Evolutionary conservation across 2,797 vertebrate species (phyloP).

Genomic region (Novumbra hubbsi): DNA sequence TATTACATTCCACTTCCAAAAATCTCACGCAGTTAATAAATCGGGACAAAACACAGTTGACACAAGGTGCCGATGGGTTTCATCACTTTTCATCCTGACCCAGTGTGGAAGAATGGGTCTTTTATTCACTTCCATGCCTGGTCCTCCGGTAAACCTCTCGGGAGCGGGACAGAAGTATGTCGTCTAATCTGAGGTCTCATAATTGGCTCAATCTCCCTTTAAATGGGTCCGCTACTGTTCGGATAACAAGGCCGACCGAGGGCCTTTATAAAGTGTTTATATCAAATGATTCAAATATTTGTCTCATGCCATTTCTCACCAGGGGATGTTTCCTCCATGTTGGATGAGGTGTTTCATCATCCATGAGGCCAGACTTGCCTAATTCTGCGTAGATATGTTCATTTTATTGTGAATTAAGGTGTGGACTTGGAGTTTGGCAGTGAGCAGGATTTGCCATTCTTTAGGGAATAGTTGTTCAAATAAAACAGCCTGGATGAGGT

Average conservation of each 20-base stretch:
- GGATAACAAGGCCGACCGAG: constrained; percentile 10
- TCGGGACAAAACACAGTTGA: not conserved
- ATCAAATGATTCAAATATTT: not conserved
- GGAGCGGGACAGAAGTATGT: constrained; percentile 18
- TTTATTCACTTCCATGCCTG: constrained; percentile 12
- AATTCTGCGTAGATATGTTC: not conserved
- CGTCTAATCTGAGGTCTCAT: constrained; percentile 36
- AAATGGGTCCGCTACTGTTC: constrained; percentile 19
- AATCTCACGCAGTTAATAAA: not conserved
- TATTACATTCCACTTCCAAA: not conserved
- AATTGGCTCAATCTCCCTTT: constrained; percentile 24
- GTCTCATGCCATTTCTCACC: too few species aligned
- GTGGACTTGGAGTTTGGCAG: too few species aligned
- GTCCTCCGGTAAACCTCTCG: constrained; percentile 24
- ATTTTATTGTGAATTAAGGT: not conserved
- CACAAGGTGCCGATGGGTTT: not conserved
- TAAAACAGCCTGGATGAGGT: too few species aligned
- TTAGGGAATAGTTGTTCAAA: too few species aligned
- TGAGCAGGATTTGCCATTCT: too few species aligned
- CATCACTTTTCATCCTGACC: not conserved
- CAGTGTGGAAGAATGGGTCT: constrained; percentile 9
- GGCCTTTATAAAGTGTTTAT: not conserved
- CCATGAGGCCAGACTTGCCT: not conserved
- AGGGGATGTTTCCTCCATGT: not conserved
- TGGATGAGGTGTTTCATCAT: not conserved